Conservation (phyloP, 2,888 invertebrate species). For the Spicauda simplicius region DNA sequence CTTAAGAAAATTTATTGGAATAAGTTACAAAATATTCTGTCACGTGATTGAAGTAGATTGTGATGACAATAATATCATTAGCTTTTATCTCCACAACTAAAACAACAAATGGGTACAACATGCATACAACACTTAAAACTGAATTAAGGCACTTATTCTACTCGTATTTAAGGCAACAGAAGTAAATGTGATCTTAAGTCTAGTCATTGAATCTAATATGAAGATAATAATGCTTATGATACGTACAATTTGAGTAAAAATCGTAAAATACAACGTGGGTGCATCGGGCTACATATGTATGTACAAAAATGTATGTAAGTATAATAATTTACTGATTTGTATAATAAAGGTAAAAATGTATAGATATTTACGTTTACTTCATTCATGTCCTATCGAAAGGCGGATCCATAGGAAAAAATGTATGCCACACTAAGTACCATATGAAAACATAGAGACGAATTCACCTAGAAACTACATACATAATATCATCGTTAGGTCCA, state of each 20-base stretch:
- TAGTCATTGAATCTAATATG: slow-evolving; percentile 13
- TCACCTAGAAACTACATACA: slow-evolving; percentile 13
- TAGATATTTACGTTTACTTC: neutral
- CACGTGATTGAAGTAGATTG: slow-evolving; percentile 53
- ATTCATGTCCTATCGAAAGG: slow-evolving; percentile 1
- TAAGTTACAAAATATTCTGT: slow-evolving; percentile 59
- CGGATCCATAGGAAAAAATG: slow-evolving; percentile 3
- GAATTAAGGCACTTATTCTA: slow-evolving; percentile 71
- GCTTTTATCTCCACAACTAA: slow-evolving; percentile 44
- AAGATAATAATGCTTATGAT: neutral
- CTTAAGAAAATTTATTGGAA: slow-evolving; percentile 69
- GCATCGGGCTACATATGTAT: neutral
- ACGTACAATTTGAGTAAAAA: neutral
- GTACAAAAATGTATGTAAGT: neutral
- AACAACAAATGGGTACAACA: slow-evolving; percentile 41
- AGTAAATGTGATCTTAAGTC: slow-evolving; percentile 35
- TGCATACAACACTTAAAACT: slow-evolving; percentile 52
- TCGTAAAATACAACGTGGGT: neutral
- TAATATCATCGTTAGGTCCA: slow-evolving; percentile 9
- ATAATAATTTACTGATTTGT: neutral
- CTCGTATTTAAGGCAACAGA: slow-evolving; percentile 61
- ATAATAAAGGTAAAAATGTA: neutral
- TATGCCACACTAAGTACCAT: slow-evolving; percentile 6
- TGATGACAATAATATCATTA: slow-evolving; percentile 56
- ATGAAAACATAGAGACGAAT: slow-evolving; percentile 5